These are phyloP conservation scores for Antennarius striatus DNA, from an alignment of 2,113 vertebrate genomes.

Conservation along the genomic window DNA sequence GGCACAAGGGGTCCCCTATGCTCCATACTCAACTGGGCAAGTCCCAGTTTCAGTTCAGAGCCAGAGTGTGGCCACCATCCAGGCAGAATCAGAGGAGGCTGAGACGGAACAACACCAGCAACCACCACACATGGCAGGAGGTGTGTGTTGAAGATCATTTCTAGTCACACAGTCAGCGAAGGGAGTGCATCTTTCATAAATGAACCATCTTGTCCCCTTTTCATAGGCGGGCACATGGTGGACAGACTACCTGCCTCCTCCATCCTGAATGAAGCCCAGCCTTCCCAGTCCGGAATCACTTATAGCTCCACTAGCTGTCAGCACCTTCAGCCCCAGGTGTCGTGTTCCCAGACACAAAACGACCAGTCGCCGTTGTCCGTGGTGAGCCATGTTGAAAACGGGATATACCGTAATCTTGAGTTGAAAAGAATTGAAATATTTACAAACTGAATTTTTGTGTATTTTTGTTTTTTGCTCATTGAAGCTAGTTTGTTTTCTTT, in stretches of 20 bases:
- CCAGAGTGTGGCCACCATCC: conserved; percentile 47
- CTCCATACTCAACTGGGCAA: conserved; percentile 53
- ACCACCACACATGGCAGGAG: conserved; percentile 83
- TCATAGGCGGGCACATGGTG: conserved; percentile 43
- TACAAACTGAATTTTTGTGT: neutral
- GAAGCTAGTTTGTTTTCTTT: neutral
- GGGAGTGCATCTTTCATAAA: neutral
- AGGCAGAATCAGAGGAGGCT: conserved; percentile 85
- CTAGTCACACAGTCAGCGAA: neutral
- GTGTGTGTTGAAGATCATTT: conserved; percentile 71
- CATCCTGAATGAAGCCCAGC: conserved; percentile 53
- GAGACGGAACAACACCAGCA: conserved; percentile 86
- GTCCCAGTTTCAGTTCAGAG: conserved; percentile 43
- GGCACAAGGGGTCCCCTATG: conserved; percentile 47
- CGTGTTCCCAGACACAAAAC: conserved; percentile 53
- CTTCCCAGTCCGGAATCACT: conserved; percentile 55
- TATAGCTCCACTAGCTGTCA: conserved; percentile 58
- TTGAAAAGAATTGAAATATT: neutral
- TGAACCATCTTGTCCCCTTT: neutral
- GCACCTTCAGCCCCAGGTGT: conserved; percentile 63
- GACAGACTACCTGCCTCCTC: conserved; percentile 55
- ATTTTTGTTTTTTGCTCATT: neutral
- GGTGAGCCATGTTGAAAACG: conserved; percentile 51
- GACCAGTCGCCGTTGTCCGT: conserved; percentile 54
- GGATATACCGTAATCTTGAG: neutral